A percentile compares a stretch with the other conserved stretches of the same genome.
Conservation (phyloP, 2,113 vertebrate genomes). For the Cercocebus atys region DNA sequence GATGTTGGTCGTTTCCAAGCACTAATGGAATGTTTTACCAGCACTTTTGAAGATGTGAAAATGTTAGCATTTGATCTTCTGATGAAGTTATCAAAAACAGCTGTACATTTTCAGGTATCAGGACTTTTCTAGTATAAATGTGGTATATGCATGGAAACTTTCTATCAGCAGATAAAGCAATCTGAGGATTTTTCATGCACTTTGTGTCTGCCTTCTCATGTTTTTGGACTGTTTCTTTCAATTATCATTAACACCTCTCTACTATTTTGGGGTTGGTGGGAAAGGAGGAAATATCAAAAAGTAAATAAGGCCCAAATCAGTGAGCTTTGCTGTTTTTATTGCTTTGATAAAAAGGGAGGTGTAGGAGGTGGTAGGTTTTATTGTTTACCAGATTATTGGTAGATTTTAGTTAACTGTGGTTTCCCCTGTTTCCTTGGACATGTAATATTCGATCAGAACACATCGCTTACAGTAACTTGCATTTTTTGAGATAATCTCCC, state of each 20-base stretch:
- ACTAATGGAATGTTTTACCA: slow-evolving; percentile 91
- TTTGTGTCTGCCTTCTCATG: background rate
- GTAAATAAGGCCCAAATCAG: background rate
- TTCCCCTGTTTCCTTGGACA: background rate
- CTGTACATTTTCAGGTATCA: slow-evolving; percentile 89
- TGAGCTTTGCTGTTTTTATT: background rate
- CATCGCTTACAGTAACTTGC: slow-evolving; percentile 61
- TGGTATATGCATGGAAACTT: background rate
- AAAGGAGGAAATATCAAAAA: background rate
- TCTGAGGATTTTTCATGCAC: background rate
- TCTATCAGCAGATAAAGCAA: background rate
- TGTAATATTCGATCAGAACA: slow-evolving; percentile 45
- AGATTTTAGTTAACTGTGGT: slow-evolving; percentile 45
- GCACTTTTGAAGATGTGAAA: slow-evolving; percentile 97
- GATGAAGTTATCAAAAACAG: slow-evolving; percentile 86
- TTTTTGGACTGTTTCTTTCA: background rate
- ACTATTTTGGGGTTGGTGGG: background rate
- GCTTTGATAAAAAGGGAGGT: background rate
- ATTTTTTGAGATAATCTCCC: slow-evolving; percentile 49
- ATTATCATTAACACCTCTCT: background rate
- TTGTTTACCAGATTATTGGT: slow-evolving; percentile 40
- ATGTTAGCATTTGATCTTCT: slow-evolving; percentile 89
- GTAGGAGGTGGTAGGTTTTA: slow-evolving; percentile 14
- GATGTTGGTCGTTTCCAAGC: slow-evolving; percentile 85
- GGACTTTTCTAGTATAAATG: slow-evolving; percentile 2